A percentile compares a stretch with the other conserved stretches of the same genome.
Evolutionary conservation across 2,113 vertebrate genomes (phyloP).

Genomic region (Anthoscopus minutus): DNA sequence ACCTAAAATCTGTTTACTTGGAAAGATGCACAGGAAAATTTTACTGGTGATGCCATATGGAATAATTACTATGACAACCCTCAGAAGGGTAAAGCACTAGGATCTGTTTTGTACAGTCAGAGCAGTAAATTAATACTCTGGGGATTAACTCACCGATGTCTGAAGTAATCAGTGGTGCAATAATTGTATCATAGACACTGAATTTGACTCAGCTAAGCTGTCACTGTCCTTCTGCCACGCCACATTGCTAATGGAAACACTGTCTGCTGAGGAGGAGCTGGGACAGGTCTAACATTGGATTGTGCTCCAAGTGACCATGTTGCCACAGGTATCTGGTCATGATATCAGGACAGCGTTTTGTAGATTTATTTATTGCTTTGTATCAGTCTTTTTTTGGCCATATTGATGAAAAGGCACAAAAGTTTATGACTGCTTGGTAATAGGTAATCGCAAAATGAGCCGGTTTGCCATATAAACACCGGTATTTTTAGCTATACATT

Average conservation of each 20-base stretch:
- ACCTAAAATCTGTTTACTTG: neutral
- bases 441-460: neutral
- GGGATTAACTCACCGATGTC: neutral
- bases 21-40: neutral
- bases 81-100: neutral
- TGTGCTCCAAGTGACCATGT: neutral
- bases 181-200: conserved; percentile 45
- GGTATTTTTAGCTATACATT: neutral
- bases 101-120: conserved; percentile 13
- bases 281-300: neutral
- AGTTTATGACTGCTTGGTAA: neutral
- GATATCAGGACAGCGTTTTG: neutral
- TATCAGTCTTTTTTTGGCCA: neutral
- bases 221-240: neutral
- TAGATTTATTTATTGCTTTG: neutral
- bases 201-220: neutral
- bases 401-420: neutral
- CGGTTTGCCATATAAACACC: neutral
- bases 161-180: conserved; percentile 38
- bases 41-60: neutral
- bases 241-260: neutral
- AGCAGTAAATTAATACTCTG: conserved; percentile 59
- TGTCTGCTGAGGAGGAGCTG: neutral
- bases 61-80: conserved; percentile 14
- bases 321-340: conserved; percentile 20